phyloP scores from a whole-genome alignment of 2,113 vertebrate species.

The Hepsetus odoe region DNA sequence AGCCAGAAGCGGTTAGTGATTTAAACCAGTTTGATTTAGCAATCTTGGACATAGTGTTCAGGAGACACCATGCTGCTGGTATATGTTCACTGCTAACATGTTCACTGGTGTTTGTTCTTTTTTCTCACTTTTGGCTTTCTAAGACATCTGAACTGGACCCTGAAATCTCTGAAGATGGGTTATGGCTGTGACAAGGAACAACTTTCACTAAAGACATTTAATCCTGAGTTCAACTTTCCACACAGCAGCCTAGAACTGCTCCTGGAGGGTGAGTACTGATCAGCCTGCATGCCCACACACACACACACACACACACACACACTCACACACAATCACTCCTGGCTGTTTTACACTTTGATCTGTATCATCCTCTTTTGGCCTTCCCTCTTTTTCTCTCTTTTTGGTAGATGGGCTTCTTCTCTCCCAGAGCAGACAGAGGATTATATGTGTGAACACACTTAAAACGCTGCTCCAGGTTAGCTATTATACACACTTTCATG shows the following conservation, averaged over 20 bases:
- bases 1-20: constrained; percentile 89
- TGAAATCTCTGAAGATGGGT: constrained; percentile 86
- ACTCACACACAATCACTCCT: not conserved
- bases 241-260: constrained; percentile 88
- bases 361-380: not conserved
- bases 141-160: constrained; percentile 94
- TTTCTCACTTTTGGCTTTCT: not conserved
- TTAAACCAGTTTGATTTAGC: too few species aligned
- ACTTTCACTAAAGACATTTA: constrained; percentile 85
- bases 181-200: constrained; percentile 85
- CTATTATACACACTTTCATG: not conserved
- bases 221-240: constrained; percentile 84
- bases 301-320: not conserved
- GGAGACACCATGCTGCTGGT: too few species aligned
- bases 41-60: too few species aligned
- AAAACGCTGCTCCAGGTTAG: constrained; percentile 86
- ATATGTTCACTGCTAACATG: too few species aligned
- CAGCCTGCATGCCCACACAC: too few species aligned
- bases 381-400: not conserved
- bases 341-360: constrained; percentile 10
- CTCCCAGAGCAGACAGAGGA: constrained; percentile 96
- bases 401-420: constrained; percentile 89
- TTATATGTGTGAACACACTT: constrained; percentile 88
- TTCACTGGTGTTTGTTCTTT: not conserved
- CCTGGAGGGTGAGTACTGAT: constrained; percentile 80